A percentile compares a stretch with the other conserved stretches of the same genome.
Evolutionary conservation across 2,113 vertebrate species (phyloP).

Genomic region (Narcine bancroftii): DNA sequence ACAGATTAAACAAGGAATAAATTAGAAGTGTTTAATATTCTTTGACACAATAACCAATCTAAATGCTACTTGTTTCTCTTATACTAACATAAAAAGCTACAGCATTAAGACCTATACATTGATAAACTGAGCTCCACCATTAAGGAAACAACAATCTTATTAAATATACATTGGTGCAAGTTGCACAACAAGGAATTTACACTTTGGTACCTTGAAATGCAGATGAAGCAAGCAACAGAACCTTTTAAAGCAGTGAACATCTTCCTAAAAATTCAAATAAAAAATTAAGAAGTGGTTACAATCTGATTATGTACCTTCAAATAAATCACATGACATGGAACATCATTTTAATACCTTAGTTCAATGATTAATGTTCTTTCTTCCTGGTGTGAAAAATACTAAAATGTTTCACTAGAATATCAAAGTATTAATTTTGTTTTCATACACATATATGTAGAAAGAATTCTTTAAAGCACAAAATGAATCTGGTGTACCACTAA

Average conservation of each 20-base stretch:
- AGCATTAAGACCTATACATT: conserved; percentile 55
- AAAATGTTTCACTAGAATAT: conserved; percentile 60
- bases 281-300: not conserved
- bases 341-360: conserved; percentile 49
- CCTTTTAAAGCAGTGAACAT: conserved; percentile 51
- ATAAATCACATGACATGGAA: conserved; percentile 49
- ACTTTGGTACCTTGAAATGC: conserved; percentile 59
- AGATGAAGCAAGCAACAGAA: conserved; percentile 52
- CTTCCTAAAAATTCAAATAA: conserved; percentile 47
- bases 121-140: conserved; percentile 58
- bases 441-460: conserved; percentile 59
- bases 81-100: conserved; percentile 47
- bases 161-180: conserved; percentile 52
- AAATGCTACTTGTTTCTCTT: conserved; percentile 57
- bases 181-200: conserved; percentile 57
- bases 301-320: conserved; percentile 46
- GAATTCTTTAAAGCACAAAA: conserved; percentile 62
- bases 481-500: conserved; percentile 58
- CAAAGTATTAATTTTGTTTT: conserved; percentile 58
- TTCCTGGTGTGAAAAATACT: conserved; percentile 57
- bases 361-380: conserved; percentile 45
- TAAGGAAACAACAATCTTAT: conserved; percentile 53
- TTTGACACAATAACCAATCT: conserved; percentile 51
- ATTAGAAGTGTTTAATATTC: conserved; percentile 59
- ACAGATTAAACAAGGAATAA: conserved; percentile 62